Evolutionary conservation across 2,797 vertebrate genomes (phyloP).

Genomic region (Mormyrus hasselquistii): DNA sequence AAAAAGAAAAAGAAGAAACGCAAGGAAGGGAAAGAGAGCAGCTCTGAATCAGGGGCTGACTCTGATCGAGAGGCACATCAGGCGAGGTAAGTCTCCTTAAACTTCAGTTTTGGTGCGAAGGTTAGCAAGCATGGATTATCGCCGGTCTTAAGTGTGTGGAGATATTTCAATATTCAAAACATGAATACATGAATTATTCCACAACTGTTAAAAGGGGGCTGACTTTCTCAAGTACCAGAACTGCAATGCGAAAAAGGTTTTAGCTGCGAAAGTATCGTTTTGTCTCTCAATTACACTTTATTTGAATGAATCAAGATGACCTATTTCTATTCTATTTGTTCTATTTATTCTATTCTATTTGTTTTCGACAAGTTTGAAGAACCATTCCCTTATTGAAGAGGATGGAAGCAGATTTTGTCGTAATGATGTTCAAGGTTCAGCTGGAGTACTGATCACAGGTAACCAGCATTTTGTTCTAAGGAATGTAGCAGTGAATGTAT

Average conservation of each 20-base stretch:
- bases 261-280: not conserved
- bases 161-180: not conserved
- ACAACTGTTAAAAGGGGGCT: not conserved
- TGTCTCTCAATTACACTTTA: not conserved
- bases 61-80: constrained; percentile 59
- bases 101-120: not conserved
- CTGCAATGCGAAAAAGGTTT: not conserved
- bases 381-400: constrained; percentile 47
- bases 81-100: constrained; percentile 51
- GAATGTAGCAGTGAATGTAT: not conserved
- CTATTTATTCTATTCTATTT: not conserved
- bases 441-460: constrained; percentile 57
- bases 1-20: constrained; percentile 70
- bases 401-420: constrained; percentile 42
- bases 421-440: constrained; percentile 49
- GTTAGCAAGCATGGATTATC: not conserved
- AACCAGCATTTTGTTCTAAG: constrained; percentile 13
- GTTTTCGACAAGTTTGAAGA: constrained; percentile 50
- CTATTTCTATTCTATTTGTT: not conserved
- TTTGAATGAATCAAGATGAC: not conserved
- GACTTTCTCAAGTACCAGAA: not conserved
- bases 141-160: not conserved
- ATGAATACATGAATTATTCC: not conserved
- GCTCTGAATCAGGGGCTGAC: constrained; percentile 67
- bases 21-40: constrained; percentile 69